These are phyloP conservation scores for Microcaecilia unicolor DNA, from an alignment of 2,797 vertebrate genomes.

Conservation along the genomic window DNA sequence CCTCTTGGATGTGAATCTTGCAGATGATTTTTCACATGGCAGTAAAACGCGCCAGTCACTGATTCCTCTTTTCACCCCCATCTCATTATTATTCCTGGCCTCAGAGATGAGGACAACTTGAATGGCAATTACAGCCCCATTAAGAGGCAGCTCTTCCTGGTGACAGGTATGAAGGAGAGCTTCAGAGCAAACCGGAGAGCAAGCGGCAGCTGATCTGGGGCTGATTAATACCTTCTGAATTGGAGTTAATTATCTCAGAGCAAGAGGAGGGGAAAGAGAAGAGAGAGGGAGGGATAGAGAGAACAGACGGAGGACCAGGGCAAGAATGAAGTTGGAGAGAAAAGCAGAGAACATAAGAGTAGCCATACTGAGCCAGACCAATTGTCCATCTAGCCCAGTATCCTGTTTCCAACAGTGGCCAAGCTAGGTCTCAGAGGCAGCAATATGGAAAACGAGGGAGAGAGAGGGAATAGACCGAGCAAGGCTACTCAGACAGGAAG, in stretches of 20 bases:
- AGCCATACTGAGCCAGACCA: too few relatives aligned
- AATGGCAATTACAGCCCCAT: conserved; percentile 1
- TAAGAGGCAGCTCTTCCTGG: not conserved
- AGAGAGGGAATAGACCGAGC: too few relatives aligned
- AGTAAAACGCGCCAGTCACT: too few relatives aligned
- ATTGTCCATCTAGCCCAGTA: too few relatives aligned
- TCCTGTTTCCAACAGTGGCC: too few relatives aligned
- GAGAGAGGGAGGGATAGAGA: rapidly evolving
- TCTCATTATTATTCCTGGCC: conserved; percentile 8
- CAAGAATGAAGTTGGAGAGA: conserved; percentile 29
- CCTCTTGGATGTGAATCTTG: too few relatives aligned
- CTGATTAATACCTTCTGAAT: not conserved
- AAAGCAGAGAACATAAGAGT: too few relatives aligned
- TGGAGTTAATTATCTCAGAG: not conserved
- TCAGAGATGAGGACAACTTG: not conserved
- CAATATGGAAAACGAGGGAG: not conserved
- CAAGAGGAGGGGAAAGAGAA: not conserved
- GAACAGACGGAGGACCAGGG: conserved; percentile 15
- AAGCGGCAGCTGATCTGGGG: conserved; percentile 7
- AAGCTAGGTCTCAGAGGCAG: too few relatives aligned
- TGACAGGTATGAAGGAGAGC: conserved; percentile 1
- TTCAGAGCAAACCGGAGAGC: not conserved
- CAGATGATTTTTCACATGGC: too few relatives aligned
- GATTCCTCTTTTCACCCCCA: not conserved
- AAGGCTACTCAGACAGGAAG: not conserved